phyloP scores from a whole-genome alignment of 2,888 invertebrate genomes.

The Coleophora deauratella region DNA sequence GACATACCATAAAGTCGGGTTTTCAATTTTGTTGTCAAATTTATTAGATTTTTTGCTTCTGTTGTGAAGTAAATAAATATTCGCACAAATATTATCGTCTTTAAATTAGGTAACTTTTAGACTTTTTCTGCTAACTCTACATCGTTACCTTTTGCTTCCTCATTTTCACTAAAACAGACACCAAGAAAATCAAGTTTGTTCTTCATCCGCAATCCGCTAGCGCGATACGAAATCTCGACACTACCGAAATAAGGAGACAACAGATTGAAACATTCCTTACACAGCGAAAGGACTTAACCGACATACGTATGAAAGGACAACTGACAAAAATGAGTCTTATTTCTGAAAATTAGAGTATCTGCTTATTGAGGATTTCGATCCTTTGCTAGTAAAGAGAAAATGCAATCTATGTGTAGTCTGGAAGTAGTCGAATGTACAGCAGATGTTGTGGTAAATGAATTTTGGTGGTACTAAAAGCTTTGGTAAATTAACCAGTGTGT shows the following conservation, averaged over 20 bases:
- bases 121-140: too few relatives aligned
- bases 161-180: slow-evolving; percentile 45
- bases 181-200: slow-evolving; percentile 54
- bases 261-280: slow-evolving; percentile 53
- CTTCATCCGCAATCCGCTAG: slow-evolving; percentile 52
- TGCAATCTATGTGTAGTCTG: slow-evolving; percentile 56
- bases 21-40: too few relatives aligned
- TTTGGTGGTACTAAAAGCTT: slow-evolving; percentile 64
- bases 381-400: slow-evolving; percentile 40
- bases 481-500: slow-evolving; percentile 1
- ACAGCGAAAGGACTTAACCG: slow-evolving; percentile 39
- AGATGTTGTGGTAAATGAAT: slow-evolving; percentile 68
- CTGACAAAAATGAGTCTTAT: slow-evolving; percentile 2
- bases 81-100: too few relatives aligned
- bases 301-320: slow-evolving; percentile 22
- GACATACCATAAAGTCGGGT: too few relatives aligned
- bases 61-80: too few relatives aligned
- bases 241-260: slow-evolving; percentile 53
- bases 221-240: slow-evolving; percentile 49
- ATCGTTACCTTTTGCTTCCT: slow-evolving; percentile 32
- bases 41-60: too few relatives aligned
- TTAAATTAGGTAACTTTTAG: too few relatives aligned
- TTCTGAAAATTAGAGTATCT: slow-evolving; percentile 1
- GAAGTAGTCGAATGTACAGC: slow-evolving; percentile 40
- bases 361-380: slow-evolving; percentile 6